Base-by-base conservation (phyloP, 1,140 invertebrate species). In the Drosophila pectinifera region DNA sequence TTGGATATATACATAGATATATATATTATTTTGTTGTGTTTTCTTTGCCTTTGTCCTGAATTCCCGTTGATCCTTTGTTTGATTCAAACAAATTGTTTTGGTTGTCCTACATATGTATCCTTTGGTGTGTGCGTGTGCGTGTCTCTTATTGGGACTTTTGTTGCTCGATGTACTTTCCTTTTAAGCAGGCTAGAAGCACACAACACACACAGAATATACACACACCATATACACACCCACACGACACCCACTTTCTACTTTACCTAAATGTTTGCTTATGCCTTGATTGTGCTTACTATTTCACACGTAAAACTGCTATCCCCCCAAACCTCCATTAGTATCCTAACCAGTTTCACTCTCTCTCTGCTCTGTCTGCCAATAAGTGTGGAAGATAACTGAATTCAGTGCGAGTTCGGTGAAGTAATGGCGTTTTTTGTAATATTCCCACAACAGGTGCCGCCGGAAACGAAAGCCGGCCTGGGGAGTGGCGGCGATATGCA, bases 381-480 rank as follows among this genome's bases (percentile, higher is more conserved):
- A 20, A 64, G 24, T 58, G 46, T 34, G 34, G 38, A 24, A 39
- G 8, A 38, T 7, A 42, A 34, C 11, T 55, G 20, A 31, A 41
- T 62, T 81, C 31, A 10, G 68, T 78, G 53, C 49, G 22, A 5
- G 68, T 78, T 49, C 49, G 22, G 4, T 73, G 28, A 73, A 70
- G 58, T 80, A 83, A 78, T 63, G 46, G 46, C 51, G 58, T 13
- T 8, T 11, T 41, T 31, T 69, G 16, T 38, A 42, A 51, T 49
- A n/a, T 42, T 48, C 42, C 39, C 28, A 59, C 67, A 78, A 78
- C 72, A 94, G 82, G 94, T 95, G 34, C 95, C 95, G n/a, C 95
- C 95, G 1, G 95, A 96, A 91, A 93, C 94, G 36, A 96, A 95
- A 92, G 95, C 95, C 20, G 95, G 95, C 5, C 93, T 96, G 49